Evolutionary conservation across 2,797 vertebrate species (phyloP), one percentile per base, ranked within the genome.

Genomic region (Holocentrus rufus): DNA sequence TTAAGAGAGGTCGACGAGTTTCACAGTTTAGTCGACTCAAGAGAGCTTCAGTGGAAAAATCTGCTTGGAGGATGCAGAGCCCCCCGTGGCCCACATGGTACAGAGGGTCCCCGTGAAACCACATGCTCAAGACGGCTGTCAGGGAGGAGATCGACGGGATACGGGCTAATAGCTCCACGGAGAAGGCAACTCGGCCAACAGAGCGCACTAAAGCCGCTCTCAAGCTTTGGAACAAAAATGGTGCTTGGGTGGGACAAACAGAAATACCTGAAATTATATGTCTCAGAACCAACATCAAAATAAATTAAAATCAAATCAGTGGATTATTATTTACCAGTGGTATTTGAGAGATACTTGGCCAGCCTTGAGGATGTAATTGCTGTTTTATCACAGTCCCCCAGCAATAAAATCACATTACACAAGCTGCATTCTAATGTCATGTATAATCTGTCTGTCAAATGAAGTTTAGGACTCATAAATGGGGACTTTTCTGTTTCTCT

Each of bases 211-310:
- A 81, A 73, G 60, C 68, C 73, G 70, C 65, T 61, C 66, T 25
- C 23, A 17, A 85, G 74, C 67, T 62, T 30, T 64, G 66, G 64
- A 81, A 84, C 73, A 83, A 82, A 75, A 85, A 81, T 13, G 1
- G 20, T 44, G 61, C 55, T 83, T 77, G 64, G 69, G 84, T 55
- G 65, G 44, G 36, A 79, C 72, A 74, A 53, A 63, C 56, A 79
- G 65, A 81, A 77, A 77, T 77, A 79, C 50, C 79, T 82, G 50
- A 65, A 61, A 68, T 47, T 54, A 47, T 60, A 42, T 56, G 64
- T 80, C 72, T 80, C 69, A 74, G 42, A 61, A 64, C 67, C 36
- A 76, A 49, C 2, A 1, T 59, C 27, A 60, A 59, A 23, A 66
- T 59, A 58, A 63, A 59, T 71, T 47, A 3, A 56, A 42, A 63